Evolutionary conservation across 2,888 invertebrate species (phyloP), one percentile per base, ranked within the genome.

Genomic region (Harmothoe impar): DNA sequence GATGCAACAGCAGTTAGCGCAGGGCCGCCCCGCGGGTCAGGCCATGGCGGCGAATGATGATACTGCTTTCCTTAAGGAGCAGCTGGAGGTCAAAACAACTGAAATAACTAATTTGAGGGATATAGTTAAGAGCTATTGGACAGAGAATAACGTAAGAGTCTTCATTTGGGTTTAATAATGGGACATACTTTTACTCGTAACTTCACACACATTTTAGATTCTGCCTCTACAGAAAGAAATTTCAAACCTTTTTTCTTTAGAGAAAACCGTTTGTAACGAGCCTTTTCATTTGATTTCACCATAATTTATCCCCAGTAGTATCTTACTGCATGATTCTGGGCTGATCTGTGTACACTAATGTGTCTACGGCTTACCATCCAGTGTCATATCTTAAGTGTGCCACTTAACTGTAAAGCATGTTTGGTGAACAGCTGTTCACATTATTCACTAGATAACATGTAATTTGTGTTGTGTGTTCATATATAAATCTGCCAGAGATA

Each of bases 71-170:
- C 56, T 90, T 20, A 29, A 78, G 81, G 90, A 90, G 35, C 51
- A 90, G 54, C 54, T 90, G 25, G 78, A 54, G 35, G 29, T 81
- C 31, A 90, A 90, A 90, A 33, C 52, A n/a, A 31, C 81, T 0
- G 90, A 90, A 51, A 90, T 90, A 54, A 23, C 52, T 54, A 78
- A 81, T 54, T 77, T 90, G 78, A 81, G 81, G 31, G 90, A 90
- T 51, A n/a, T 90, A 54, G 90, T 90, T 81, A 90, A 90, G 77
- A 52, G 77, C 77, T 90, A 81, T 77, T 90, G 90, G 90, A 81
- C 52, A 25, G 90, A 78, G 23, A 90, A 90, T 52, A 56, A 90
- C 31, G 90, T 90, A 90, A 90, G 90, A 78, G 29, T 54, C 54
- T 54, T 86, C 51, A 20, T 85, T 85, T 81, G 17, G 10, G 43